phyloP scores from a whole-genome alignment of 2,888 invertebrate species.

The Hypselothyrea guttata region DNA sequence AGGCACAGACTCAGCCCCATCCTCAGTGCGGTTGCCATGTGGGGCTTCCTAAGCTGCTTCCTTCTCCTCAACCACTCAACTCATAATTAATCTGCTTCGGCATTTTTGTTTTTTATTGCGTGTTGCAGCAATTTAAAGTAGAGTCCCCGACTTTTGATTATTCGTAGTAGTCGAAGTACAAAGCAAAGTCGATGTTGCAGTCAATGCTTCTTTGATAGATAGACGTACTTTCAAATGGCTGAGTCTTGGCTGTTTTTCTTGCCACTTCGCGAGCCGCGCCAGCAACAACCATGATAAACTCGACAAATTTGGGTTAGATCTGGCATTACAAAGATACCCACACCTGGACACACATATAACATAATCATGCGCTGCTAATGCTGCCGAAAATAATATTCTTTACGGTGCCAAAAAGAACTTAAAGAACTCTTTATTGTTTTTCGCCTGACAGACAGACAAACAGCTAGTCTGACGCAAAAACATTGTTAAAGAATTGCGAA shows the following conservation, averaged over 20 bases:
- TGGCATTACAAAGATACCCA: conserved; percentile 48
- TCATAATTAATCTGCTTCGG: conserved; percentile 74
- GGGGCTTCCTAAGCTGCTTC: conserved; percentile 49
- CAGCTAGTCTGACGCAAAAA: conserved; percentile 29
- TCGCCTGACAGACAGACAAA: conserved; percentile 9
- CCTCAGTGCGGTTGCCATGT: conserved; percentile 1
- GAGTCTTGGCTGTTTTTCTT: conserved; percentile 16
- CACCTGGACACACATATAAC: conserved; percentile 22
- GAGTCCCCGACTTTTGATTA: conserved; percentile 58
- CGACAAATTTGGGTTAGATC: conserved; percentile 57
- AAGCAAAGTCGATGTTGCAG: conserved; percentile 53
- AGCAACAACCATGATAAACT: conserved; percentile 23
- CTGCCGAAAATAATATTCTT: neutral
- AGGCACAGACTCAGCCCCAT: conserved; percentile 1
- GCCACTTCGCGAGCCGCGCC: conserved; percentile 49
- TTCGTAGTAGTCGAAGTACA: conserved; percentile 27
- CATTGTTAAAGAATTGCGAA: conserved; percentile 54
- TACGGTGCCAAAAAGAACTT: conserved; percentile 12
- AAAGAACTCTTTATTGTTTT: conserved; percentile 10
- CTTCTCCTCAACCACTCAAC: conserved; percentile 30
- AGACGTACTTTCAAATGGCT: conserved; percentile 58
- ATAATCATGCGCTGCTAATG: neutral
- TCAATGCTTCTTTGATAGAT: conserved; percentile 50
- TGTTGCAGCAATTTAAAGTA: conserved; percentile 74
- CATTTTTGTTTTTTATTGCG: conserved; percentile 58